Base-by-base conservation (phyloP, 2,113 vertebrate genomes). In the Dunckerocampus dactyliophorus region DNA sequence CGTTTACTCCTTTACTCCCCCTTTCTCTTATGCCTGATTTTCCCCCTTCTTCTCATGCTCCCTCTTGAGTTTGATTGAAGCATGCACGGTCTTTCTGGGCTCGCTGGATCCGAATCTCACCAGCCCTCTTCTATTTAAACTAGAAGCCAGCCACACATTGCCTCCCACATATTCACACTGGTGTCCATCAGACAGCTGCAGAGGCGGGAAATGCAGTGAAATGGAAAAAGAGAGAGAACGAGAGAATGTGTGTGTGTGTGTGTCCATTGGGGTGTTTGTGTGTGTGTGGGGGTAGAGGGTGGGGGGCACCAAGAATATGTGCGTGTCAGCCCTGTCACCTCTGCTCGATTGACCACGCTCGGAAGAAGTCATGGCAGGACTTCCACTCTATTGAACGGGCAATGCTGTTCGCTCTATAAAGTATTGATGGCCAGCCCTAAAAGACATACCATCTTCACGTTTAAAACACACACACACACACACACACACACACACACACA, bases 331-430 rank as follows among this genome's bases (percentile, higher is more conserved):
- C 19, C 50, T 75, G 77, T 81, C 69, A 71, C 82, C 65, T 47
- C 78, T 69, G 78, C 79, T 87, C 75, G 71, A 87, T 87, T 87
- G 84, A 89, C 87, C 79, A 39, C 82, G 84, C 74, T 84, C 68
- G 71, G 79, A 85, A 74, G 80, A 75, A 80, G 85, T 82, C 84
- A 77, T 78, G 75, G 79, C 70, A 84, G 77, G 82, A 86, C 84
- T 85, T 87, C 76, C 78, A 85, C 75, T 81, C 74, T 85, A 89
- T 88, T 80, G 82, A 89, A 74, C 77, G 57, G 65, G 63, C 65
- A 8, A 71, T 56, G 58, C 75, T 72, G 76, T 72, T 64, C 69
- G 83, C 81, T 87, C 83, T 80, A 85, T 86, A 81, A 85, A 82
- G 77, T 89, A 89, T 88, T 17, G 87, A 85, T 67, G 63, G 54